Conservation (phyloP, 2,797 vertebrate genomes). For the Amazona ochrocephala region DNA sequence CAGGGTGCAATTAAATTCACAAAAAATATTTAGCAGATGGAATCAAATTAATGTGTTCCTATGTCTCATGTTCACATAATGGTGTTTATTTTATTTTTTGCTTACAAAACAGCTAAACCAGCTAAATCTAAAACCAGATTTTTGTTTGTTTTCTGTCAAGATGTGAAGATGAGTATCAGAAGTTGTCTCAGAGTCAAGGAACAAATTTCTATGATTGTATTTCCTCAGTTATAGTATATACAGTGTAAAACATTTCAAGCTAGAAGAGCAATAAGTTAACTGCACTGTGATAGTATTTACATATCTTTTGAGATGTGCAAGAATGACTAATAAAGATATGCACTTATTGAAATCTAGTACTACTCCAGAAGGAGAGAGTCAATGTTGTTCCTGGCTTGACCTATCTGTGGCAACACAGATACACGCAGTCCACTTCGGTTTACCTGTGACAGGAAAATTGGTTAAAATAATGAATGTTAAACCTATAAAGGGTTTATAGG, state of each 20-base stretch:
- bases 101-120: neutral
- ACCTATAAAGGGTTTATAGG: neutral
- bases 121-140: neutral
- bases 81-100: neutral
- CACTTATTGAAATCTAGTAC: neutral
- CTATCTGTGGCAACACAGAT: neutral
- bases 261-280: neutral
- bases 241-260: neutral
- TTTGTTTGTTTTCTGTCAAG: neutral
- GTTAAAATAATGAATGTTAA: neutral
- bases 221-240: neutral
- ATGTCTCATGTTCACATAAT: neutral
- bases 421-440: neutral
- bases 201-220: neutral
- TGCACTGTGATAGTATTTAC: neutral
- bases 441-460: neutral
- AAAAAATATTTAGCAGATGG: slow-evolving; percentile 34
- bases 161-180: neutral
- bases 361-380: neutral
- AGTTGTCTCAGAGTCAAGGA: neutral
- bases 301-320: neutral
- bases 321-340: neutral
- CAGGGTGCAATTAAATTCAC: neutral
- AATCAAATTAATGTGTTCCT: neutral
- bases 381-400: neutral